Evolutionary conservation across 2,797 vertebrate genomes (phyloP), one percentile per base, ranked within the genome.

Genomic region (Buphagus erythrorhynchus): DNA sequence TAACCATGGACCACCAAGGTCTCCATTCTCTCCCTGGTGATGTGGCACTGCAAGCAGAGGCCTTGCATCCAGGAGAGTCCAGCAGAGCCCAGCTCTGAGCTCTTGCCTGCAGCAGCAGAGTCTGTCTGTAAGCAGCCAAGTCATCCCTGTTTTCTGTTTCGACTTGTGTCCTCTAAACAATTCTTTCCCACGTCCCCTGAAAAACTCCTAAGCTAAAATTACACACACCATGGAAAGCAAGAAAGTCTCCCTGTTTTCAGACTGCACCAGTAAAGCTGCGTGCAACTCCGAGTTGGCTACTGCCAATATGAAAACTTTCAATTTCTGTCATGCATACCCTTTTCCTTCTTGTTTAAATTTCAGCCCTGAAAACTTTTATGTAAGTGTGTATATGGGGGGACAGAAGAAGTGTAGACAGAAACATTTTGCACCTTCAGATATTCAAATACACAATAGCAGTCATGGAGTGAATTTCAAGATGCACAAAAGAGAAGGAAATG

Each of bases 121-220:
- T 36, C 45, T 1, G 4, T 25, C 49, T 58, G 20, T 49, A 68
- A 35, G 46, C 0, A 1, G 35, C 49, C 36, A 26, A 48, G 26
- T 84, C 38, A 72, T 33, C 83, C 85, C 71, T 5, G 3, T 62
- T 68, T 88, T 71, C 72, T 72, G 29, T 48, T 79, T 66, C 8
- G 4, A 42, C 52, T 72, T 51, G 40, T 77, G 51, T 59, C 82
- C 68, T 81, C 81, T 46, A 95, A 93, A 87, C 42, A 75, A 59
- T 55, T 79, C 58, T n/a, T 69, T 95, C 40, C 62, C 55, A 48
- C 55, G 15, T 38, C 66, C 63, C 52, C 24, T 7, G 16, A 90
- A 72, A 68, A 88, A 78, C 63, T 83, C 54, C 19, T 29, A 52
- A 36, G 80, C 62, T 96, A 88, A 95, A 96, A 95, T 79, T 76